phyloP scores from a whole-genome alignment of 2,888 invertebrate genomes.

The Agrochola lota region DNA sequence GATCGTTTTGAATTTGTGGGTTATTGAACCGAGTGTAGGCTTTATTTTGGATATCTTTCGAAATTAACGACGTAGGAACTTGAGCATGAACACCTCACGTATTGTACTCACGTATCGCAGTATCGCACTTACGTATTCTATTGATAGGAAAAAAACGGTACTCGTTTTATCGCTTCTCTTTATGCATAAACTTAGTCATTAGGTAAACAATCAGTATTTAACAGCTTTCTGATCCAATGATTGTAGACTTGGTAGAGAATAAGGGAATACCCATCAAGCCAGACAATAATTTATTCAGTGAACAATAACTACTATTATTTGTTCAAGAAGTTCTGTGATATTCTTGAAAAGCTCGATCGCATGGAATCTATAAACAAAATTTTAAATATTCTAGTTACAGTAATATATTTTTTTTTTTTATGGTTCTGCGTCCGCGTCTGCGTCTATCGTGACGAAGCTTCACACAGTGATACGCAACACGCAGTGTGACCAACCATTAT shows the following conservation, averaged over 20 bases:
- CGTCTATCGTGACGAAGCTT: too few species aligned
- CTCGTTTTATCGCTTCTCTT: too few species aligned
- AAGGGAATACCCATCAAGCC: too few species aligned
- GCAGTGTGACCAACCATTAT: too few species aligned
- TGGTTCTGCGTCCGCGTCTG: too few species aligned
- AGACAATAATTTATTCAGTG: conserved; percentile 21
- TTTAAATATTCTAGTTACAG: too few species aligned
- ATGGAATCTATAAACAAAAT: background rate
- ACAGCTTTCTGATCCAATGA: background rate
- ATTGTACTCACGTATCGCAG: too few species aligned
- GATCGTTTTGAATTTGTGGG: conserved; percentile 14
- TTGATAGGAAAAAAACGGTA: background rate
- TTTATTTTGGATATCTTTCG: background rate
- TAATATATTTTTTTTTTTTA: too few species aligned
- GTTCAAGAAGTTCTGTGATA: background rate
- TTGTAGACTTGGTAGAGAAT: too few species aligned
- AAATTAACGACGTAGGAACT: background rate
- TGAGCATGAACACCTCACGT: background rate
- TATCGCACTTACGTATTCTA: background rate
- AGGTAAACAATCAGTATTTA: background rate
- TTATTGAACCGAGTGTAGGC: background rate
- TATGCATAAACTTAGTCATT: background rate
- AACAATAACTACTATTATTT: conserved; percentile 8
- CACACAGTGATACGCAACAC: too few species aligned
- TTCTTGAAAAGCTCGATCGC: background rate